Evolutionary conservation across 2,888 invertebrate species (phyloP).

Genomic region (Perizoma flavofasciatum): DNA sequence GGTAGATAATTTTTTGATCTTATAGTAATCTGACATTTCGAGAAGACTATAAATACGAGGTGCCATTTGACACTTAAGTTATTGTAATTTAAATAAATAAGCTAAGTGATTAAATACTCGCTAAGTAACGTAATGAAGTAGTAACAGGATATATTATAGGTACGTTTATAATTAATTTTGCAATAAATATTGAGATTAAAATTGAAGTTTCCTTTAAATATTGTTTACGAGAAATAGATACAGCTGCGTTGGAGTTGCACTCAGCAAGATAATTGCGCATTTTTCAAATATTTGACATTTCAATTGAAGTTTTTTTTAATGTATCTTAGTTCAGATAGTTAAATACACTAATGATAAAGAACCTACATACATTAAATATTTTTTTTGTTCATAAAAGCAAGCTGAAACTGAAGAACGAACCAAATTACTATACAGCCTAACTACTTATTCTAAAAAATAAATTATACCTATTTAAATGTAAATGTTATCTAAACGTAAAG

Average conservation of each 20-base stretch:
- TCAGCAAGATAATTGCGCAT: too few relatives aligned
- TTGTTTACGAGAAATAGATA: conserved; percentile 2
- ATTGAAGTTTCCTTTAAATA: conserved; percentile 30
- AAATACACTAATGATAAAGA: too few relatives aligned
- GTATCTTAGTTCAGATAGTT: too few relatives aligned
- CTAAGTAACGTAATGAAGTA: conserved; percentile 33
- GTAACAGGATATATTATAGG: conserved; percentile 28
- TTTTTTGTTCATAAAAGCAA: too few relatives aligned
- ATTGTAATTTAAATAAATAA: conserved; percentile 28
- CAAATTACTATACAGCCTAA: too few relatives aligned
- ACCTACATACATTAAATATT: too few relatives aligned
- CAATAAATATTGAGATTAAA: conserved; percentile 34
- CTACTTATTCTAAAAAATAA: too few relatives aligned
- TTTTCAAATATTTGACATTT: too few relatives aligned
- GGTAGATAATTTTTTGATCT: conserved; percentile 8
- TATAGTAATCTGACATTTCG: neutral
- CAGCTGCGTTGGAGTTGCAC: neutral
- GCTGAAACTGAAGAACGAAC: too few relatives aligned
- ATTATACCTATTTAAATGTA: too few relatives aligned
- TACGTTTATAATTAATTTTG: conserved; percentile 21
- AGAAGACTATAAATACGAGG: conserved; percentile 26
- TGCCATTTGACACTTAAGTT: conserved; percentile 48
- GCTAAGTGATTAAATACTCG: conserved; percentile 37
- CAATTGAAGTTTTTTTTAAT: too few relatives aligned
- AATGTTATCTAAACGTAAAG: neutral